A percentile compares a stretch with the other conserved stretches of the same genome.
phyloP scores from a whole-genome alignment of 1,140 invertebrate genomes.

The Drosophila persimilis region DNA sequence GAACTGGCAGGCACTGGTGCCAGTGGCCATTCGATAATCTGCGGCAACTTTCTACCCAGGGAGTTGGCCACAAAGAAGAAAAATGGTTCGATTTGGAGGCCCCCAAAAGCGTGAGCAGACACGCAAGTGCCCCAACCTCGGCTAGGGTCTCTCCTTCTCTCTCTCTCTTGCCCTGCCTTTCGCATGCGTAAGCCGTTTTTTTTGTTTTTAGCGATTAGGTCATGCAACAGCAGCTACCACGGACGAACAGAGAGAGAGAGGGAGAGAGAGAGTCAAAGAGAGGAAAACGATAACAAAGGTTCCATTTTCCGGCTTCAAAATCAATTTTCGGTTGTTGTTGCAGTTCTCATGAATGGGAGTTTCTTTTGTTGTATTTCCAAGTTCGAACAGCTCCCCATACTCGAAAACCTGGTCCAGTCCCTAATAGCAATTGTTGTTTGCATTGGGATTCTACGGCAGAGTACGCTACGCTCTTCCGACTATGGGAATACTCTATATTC shows the following conservation, averaged over 20 bases:
- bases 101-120: slow-evolving; percentile 24
- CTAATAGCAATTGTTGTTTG: too few relatives aligned
- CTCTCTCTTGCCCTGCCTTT: slow-evolving; percentile 52
- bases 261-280: slow-evolving; percentile 1
- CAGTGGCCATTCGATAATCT: slow-evolving; percentile 5
- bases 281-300: slow-evolving; percentile 52
- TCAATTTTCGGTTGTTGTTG: slow-evolving; percentile 14
- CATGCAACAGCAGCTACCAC: slow-evolving; percentile 65
- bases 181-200: slow-evolving; percentile 50
- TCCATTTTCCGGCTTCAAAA: slow-evolving; percentile 52
- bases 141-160: slow-evolving; percentile 16
- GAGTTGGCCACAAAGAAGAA: slow-evolving; percentile 30
- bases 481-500: neutral
- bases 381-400: slow-evolving; percentile 31
- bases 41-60: slow-evolving; percentile 66
- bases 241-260: too few relatives aligned
- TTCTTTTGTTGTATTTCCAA: slow-evolving; percentile 23
- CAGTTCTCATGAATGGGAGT: slow-evolving; percentile 71
- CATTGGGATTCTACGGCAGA: too few relatives aligned
- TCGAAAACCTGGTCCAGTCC: neutral
- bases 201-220: slow-evolving; percentile 74
- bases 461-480: too few relatives aligned
- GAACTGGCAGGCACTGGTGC: slow-evolving; percentile 14
- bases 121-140: slow-evolving; percentile 47
- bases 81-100: neutral